A percentile compares a stretch with the other conserved stretches of the same genome.
These are phyloP conservation scores for Rhinogobius similis DNA, from an alignment of 2,113 vertebrate genomes.

Conservation along the genomic window DNA sequence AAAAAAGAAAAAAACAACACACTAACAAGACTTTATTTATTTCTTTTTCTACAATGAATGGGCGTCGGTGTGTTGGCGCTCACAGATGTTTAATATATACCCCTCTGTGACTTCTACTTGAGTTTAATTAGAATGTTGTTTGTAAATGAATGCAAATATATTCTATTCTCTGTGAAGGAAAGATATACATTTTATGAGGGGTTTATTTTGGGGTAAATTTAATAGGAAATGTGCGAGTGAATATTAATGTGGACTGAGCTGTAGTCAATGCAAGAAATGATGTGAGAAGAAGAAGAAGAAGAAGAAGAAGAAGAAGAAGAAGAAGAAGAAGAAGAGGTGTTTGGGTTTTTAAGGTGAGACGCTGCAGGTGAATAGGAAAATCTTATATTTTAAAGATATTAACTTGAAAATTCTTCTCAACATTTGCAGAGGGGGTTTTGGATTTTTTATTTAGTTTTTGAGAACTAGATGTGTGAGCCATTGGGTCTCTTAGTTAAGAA, in stretches of 20 bases:
- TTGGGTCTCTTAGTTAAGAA: no score
- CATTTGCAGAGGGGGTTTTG: no score
- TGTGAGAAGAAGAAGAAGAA: background rate
- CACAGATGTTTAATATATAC: conserved; percentile 13
- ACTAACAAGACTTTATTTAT: background rate
- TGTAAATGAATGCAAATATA: conserved; percentile 1
- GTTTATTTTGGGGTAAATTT: background rate
- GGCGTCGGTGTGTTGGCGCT: background rate
- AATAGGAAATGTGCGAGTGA: background rate
- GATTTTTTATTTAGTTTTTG: no score
- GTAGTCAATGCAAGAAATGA: background rate
- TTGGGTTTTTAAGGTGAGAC: no score
- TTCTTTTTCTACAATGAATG: background rate
- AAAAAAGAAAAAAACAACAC: no score
- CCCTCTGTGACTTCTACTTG: background rate
- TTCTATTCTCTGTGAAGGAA: background rate
- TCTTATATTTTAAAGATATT: no score
- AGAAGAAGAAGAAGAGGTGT: no score
- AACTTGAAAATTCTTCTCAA: no score
- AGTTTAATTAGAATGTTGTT: conserved; percentile 5
- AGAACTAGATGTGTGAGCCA: no score
- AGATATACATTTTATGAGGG: background rate
- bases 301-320: no score
- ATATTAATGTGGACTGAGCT: background rate
- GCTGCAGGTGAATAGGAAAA: no score